Evolutionary conservation across 1,140 invertebrate species (phyloP).

Genomic region (Drosophila equinoxialis): DNA sequence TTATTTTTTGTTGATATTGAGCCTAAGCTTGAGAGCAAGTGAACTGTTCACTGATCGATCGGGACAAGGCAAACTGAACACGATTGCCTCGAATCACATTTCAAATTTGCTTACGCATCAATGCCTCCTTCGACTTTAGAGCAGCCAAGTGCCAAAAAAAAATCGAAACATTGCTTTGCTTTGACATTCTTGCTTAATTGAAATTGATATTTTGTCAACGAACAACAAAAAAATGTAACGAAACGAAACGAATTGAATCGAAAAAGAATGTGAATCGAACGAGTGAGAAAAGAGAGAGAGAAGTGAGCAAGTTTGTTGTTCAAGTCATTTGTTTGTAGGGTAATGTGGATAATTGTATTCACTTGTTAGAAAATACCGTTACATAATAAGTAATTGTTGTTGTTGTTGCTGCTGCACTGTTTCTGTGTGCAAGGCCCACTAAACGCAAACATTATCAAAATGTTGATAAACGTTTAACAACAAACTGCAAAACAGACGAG

Average conservation of each 20-base stretch:
- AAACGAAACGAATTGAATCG: constrained; percentile 3
- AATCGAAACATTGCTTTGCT: neutral
- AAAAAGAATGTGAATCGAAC: constrained; percentile 41
- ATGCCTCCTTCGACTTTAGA: constrained; percentile 18
- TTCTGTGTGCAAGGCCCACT: neutral
- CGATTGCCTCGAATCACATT: constrained; percentile 33
- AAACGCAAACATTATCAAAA: constrained; percentile 22
- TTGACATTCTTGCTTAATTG: constrained; percentile 53
- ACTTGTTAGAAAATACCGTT: constrained; percentile 9
- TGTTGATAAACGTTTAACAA: constrained; percentile 78
- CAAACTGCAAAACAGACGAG: constrained; percentile 78
- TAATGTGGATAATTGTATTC: constrained; percentile 1
- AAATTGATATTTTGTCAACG: constrained; percentile 72
- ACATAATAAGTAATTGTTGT: constrained; percentile 12
- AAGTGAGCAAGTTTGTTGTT: constrained; percentile 57
- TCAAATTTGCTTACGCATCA: constrained; percentile 35
- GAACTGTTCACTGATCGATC: constrained; percentile 69
- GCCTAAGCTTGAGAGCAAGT: constrained; percentile 67
- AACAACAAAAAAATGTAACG: constrained; percentile 17
- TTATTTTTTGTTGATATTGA: constrained; percentile 76
- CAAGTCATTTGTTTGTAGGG: constrained; percentile 57
- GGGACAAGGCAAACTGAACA: constrained; percentile 44
- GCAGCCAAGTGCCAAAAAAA: constrained; percentile 45
- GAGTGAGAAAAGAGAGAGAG: neutral
- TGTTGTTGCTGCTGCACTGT: neutral